Percentiles rank a stretch among this genome's conserved stretches.
phyloP scores from a whole-genome alignment of 2,888 invertebrate genomes.

The Torymus auratus region DNA sequence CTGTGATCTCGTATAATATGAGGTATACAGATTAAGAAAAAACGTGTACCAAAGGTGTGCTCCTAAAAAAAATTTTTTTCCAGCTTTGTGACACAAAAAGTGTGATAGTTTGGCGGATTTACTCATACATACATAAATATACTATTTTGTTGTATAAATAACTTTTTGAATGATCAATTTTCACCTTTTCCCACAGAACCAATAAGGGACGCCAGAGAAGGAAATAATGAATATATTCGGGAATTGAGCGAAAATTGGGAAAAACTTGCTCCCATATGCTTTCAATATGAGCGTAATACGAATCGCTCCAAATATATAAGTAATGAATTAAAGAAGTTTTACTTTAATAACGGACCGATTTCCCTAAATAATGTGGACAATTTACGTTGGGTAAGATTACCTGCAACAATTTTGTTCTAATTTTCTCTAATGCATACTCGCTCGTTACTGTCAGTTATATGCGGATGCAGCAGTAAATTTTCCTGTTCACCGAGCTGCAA shows the following conservation, averaged over 20 bases:
- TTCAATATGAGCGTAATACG: slow-evolving; percentile 79
- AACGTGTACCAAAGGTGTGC: too few species aligned
- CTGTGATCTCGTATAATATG: too few species aligned
- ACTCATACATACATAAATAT: too few species aligned
- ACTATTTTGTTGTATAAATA: too few species aligned
- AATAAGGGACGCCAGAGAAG: slow-evolving; percentile 27
- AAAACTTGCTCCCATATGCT: slow-evolving; percentile 81
- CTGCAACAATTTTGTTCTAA: not conserved
- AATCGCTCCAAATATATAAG: slow-evolving; percentile 78
- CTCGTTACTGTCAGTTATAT: slow-evolving; percentile 75
- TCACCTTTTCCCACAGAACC: too few species aligned
- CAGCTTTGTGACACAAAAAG: too few species aligned
- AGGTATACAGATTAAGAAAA: too few species aligned
- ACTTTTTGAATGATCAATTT: too few species aligned
- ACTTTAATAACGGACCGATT: slow-evolving; percentile 75
- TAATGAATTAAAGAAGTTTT: slow-evolving; percentile 77
- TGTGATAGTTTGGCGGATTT: too few species aligned
- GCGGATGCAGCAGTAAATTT: slow-evolving; percentile 80
- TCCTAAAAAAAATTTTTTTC: too few species aligned
- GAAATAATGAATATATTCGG: slow-evolving; percentile 73
- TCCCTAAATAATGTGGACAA: slow-evolving; percentile 72
- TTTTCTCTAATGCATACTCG: too few species aligned
- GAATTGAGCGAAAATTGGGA: slow-evolving; percentile 81
- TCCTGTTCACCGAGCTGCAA: slow-evolving; percentile 65
- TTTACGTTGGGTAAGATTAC: slow-evolving; percentile 73